Percentiles rank a stretch among this genome's conserved stretches.
phyloP scores from a whole-genome alignment of 2,797 vertebrate species.

The Cottoperca gobio region DNA sequence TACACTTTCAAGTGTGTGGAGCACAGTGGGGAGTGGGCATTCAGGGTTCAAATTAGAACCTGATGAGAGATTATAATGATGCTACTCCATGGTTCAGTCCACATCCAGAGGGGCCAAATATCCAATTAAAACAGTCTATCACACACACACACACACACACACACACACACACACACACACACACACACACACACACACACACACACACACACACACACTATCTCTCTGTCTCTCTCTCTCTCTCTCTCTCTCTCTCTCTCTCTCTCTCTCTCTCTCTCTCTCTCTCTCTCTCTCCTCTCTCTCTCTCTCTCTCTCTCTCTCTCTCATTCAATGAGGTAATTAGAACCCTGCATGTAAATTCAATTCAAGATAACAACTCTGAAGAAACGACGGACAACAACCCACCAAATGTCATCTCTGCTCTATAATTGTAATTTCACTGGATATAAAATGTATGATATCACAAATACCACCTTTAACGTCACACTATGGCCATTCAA shows the following conservation, averaged over 20 bases:
- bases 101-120: constrained; percentile 86
- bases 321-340: constrained; percentile 70
- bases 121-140: constrained; percentile 83
- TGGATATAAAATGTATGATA: constrained; percentile 44
- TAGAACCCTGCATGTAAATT: constrained; percentile 79
- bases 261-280: constrained; percentile 39
- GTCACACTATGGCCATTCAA: constrained; percentile 12
- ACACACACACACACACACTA: too few relatives aligned
- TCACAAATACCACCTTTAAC: constrained; percentile 51
- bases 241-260: constrained; percentile 39
- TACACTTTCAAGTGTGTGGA: constrained; percentile 71
- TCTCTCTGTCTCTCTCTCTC: constrained; percentile 48
- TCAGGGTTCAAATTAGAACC: constrained; percentile 79
- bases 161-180: too few relatives aligned
- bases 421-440: constrained; percentile 60
- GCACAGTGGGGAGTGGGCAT: constrained; percentile 77
- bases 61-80: constrained; percentile 84
- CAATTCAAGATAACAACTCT: constrained; percentile 73
- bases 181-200: too few relatives aligned
- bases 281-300: constrained; percentile 45
- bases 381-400: constrained; percentile 69
- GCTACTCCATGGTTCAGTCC: constrained; percentile 78
- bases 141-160: too few relatives aligned
- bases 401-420: constrained; percentile 63
- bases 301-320: constrained; percentile 45